Conservation (phyloP, 2,888 invertebrate species). For the Gerris lacustris region DNA sequence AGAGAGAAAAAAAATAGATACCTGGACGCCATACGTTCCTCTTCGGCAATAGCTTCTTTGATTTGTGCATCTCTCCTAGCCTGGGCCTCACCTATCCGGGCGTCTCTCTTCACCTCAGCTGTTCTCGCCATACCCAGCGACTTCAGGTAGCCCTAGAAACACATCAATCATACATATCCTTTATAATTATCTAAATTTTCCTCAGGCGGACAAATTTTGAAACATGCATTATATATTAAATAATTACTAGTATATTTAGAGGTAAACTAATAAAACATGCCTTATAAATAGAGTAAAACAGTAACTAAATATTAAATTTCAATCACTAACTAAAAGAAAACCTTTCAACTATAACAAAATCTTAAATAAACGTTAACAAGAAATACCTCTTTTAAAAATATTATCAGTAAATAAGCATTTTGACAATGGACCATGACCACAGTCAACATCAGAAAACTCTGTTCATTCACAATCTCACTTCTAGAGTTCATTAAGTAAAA, state of each 20-base stretch:
- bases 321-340: too few relatives aligned
- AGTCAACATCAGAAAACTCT: too few relatives aligned
- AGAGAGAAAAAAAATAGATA: constrained; percentile 21
- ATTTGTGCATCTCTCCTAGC: constrained; percentile 84
- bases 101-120: constrained; percentile 89
- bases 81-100: constrained; percentile 93
- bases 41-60: constrained; percentile 91
- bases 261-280: neutral
- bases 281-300: neutral
- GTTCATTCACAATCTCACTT: too few relatives aligned
- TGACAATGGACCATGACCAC: too few relatives aligned
- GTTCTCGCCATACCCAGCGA: constrained; percentile 90
- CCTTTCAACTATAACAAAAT: too few relatives aligned
- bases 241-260: neutral
- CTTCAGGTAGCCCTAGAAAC: constrained; percentile 65
- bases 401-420: too few relatives aligned
- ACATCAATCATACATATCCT: constrained; percentile 9
- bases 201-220: neutral
- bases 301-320: too few relatives aligned
- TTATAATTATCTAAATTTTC: constrained; percentile 9
- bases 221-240: constrained; percentile 8
- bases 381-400: too few relatives aligned
- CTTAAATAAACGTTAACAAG: too few relatives aligned
- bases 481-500: too few relatives aligned
- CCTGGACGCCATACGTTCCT: constrained; percentile 86